phyloP scores from a whole-genome alignment of 1,140 invertebrate genomes.

The Bombus superbus region DNA sequence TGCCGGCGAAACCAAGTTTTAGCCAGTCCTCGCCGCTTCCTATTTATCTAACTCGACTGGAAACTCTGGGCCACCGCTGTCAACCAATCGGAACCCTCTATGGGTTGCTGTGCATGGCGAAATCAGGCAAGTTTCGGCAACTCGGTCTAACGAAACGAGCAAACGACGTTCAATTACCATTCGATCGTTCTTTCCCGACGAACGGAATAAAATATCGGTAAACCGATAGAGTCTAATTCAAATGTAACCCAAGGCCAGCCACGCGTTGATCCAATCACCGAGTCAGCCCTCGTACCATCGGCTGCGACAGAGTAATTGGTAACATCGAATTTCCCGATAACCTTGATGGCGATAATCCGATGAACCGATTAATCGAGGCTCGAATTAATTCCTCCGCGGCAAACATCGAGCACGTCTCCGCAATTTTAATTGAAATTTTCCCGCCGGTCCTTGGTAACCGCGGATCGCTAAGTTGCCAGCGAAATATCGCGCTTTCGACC shows the following conservation, averaged over 20 bases:
- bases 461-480: neutral
- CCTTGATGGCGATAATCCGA: neutral
- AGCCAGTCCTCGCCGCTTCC: neutral
- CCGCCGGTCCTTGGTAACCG: neutral
- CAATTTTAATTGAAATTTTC: constrained; percentile 12
- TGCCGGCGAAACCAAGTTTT: neutral
- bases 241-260: neutral
- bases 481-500: neutral
- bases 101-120: neutral
- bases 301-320: neutral
- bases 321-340: neutral
- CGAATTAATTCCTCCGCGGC: neutral
- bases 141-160: neutral
- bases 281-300: neutral
- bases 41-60: neutral
- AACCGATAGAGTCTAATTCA: neutral
- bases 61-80: neutral
- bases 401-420: neutral
- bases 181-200: neutral
- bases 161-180: neutral
- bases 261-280: neutral
- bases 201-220: neutral
- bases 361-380: constrained; percentile 4
- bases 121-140: neutral
- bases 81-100: neutral